Conservation (phyloP, 1,140 invertebrate genomes). For the Papilio helenus region DNA sequence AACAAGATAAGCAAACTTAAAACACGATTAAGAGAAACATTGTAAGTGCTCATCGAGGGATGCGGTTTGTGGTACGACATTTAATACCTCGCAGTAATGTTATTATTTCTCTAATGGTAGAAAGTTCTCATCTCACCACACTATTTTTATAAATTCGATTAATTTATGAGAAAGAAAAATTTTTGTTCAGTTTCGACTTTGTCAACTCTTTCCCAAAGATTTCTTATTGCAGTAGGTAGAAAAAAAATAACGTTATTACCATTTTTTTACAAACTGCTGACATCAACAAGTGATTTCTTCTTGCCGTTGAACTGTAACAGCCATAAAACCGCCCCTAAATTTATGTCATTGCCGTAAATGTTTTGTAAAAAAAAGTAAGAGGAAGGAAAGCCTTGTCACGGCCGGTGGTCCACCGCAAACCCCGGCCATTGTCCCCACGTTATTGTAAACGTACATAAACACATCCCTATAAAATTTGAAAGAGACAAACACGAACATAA, state of each 20-base stretch:
- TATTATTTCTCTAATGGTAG: background rate
- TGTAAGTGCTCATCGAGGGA: slow-evolving; percentile 41
- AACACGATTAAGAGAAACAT: slow-evolving; percentile 42
- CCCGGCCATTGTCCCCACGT: slow-evolving; percentile 69
- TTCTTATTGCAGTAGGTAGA: background rate
- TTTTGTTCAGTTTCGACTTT: background rate
- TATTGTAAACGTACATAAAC: slow-evolving; percentile 63
- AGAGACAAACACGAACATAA: slow-evolving; percentile 15
- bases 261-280: slow-evolving; percentile 23
- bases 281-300: slow-evolving; percentile 2
- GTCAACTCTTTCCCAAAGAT: background rate
- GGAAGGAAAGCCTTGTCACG: slow-evolving; percentile 45
- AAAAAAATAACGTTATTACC: background rate
- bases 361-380: slow-evolving; percentile 44
- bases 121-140: background rate
- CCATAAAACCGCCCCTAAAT: slow-evolving; percentile 34
- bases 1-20: background rate
- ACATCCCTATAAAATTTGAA: slow-evolving; percentile 37
- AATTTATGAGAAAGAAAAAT: background rate
- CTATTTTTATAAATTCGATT: background rate
- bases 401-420: slow-evolving; percentile 75
- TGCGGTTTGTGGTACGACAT: slow-evolving; percentile 46
- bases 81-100: slow-evolving; percentile 33
- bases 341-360: slow-evolving; percentile 48
- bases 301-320: slow-evolving; percentile 1